Evolutionary conservation across 2,113 vertebrate species (phyloP), one percentile per base, ranked within the genome.

Genomic region (Scartelaos histophorus): DNA sequence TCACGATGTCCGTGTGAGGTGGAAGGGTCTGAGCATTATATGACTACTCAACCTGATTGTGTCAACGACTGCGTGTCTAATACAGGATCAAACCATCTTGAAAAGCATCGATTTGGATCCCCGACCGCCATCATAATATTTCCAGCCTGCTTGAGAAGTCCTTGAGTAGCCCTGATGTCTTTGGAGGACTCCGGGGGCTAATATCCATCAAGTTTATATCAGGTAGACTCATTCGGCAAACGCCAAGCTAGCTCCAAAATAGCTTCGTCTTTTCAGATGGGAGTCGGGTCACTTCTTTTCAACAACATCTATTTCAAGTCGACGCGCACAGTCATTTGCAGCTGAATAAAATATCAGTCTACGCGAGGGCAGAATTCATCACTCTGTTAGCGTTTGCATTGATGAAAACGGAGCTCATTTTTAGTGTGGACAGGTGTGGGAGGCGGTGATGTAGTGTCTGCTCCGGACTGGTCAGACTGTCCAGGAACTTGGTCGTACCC

Each of bases 31-130:
- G 75, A 66, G 75, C 81, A 88, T 90, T 87, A 88, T 76, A 29
- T 22, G 13, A 80, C 81, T 84, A 85, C 85, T 85, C 85, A 87
- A 66, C 34, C 7, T 85, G 76, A 89, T 85, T 89, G 84, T 43
- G 79, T 85, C 85, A 82, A 67, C 17, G 70, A 72, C 81, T 64
- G 69, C 69, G 79, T 87, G 84, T 76, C 76, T 88, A 88, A 90
- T 82, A 70, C 61, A 6, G 47, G 85, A 86, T 86, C 82, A 86
- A 74, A 67, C 57, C 22, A 57, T 77, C 61, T 71, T 22, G 34
- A 74, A 83, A 84, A 0, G 24, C 79, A 87, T 85, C 45, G 67
- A 84, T 85, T 82, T 57, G 35, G 70, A 74, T 69, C 71, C 62
- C 58, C 78, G 49, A 22, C 58, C 70, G 57, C 71, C 38, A 74